Evolutionary conservation across 1,140 invertebrate genomes (phyloP), one percentile per base, ranked within the genome.

Genomic region (Drosophila repleta): DNA sequence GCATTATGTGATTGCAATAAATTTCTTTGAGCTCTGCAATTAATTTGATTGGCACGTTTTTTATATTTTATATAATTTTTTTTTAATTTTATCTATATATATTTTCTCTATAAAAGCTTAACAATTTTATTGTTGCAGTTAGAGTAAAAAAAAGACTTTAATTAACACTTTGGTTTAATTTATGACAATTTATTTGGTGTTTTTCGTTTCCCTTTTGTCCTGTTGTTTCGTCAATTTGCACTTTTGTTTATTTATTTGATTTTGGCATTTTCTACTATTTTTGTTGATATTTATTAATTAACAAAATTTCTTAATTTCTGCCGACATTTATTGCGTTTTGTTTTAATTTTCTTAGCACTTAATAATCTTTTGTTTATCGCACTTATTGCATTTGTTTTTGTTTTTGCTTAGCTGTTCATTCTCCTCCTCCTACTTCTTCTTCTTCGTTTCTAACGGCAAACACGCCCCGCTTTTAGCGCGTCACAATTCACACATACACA

Each of bases 391-490:
- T 21, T 29, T 46, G 10, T 52, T 70, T 24, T 56, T 69, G 66
- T 41, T 67, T 49, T 60, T 56, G 26, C 18, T 64, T 56, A 10
- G 29, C 5, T 10, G 7, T 29, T 29, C 6, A 29, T 29, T 24
- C 4, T 24, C 4, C 4, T 29, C 4, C 4, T 24, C 4, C 4
- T 61, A 4, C 11, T 55, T 56, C 32, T 39, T 20, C 18, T 46
- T 46, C 32, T 26, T 10, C 13, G 10, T 52, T 52, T 74, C 66
- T 58, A 79, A 63, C 51, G 53, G 41, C 49, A 76, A 79, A 80
- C 80, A 83, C 80, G 72, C 80, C 80, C 77, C 71, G 69, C 63
- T 82, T 81, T 78, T 68, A 61, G 56, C 64, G 67, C 79, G 80
- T 84, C 80, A 83, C 63, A 70, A 53, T 52, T 43, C 41, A 46